Conservation (phyloP, 2,113 vertebrate species). For the Pholis gunnellus region DNA sequence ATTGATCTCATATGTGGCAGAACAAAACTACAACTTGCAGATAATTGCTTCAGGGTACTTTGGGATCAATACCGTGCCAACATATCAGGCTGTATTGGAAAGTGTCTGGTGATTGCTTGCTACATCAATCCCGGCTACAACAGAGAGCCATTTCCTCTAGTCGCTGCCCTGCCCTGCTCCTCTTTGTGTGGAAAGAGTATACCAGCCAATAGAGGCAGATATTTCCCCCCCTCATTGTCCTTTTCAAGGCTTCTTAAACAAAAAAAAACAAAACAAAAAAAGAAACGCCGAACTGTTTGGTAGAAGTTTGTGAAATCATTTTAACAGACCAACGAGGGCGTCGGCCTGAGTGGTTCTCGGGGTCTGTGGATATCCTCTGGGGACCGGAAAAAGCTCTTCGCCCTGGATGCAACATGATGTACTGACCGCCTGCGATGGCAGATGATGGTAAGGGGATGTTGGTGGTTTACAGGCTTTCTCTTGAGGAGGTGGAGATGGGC, state of each 20-base stretch:
- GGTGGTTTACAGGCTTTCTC: slow-evolving; percentile 43
- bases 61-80: slow-evolving; percentile 66
- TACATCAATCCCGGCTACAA: slow-evolving; percentile 55
- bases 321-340: not conserved
- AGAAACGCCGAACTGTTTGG: not conserved
- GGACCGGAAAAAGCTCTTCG: slow-evolving; percentile 25
- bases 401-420: slow-evolving; percentile 35
- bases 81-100: slow-evolving; percentile 63
- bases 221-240: slow-evolving; percentile 22
- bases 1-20: slow-evolving; percentile 58
- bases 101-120: slow-evolving; percentile 53
- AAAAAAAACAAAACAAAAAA: not conserved
- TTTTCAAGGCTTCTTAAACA: not conserved
- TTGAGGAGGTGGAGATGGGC: slow-evolving; percentile 67
- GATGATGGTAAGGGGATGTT: slow-evolving; percentile 49
- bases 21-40: slow-evolving; percentile 59
- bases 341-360: slow-evolving; percentile 24
- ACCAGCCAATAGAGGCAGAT: slow-evolving; percentile 2
- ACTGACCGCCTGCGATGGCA: slow-evolving; percentile 14
- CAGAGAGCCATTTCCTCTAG: slow-evolving; percentile 52
- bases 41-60: slow-evolving; percentile 65
- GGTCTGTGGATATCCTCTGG: slow-evolving; percentile 45
- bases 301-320: slow-evolving; percentile 11
- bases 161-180: slow-evolving; percentile 49
- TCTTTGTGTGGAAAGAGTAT: slow-evolving; percentile 38